phyloP scores from a whole-genome alignment of 2,888 invertebrate species.

The Clivina fossor region DNA sequence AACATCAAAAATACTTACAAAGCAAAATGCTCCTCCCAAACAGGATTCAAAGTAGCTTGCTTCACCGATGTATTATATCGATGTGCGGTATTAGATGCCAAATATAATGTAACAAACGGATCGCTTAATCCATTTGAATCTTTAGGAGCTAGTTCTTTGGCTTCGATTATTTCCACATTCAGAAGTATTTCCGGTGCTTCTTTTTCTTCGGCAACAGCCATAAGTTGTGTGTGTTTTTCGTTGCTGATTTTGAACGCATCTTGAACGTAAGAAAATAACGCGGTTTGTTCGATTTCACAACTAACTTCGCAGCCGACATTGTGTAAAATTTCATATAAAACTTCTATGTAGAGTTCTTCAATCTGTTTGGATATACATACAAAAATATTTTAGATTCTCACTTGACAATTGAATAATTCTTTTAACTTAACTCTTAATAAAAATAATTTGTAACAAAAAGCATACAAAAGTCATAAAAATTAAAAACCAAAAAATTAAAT shows the following conservation, averaged over 20 bases:
- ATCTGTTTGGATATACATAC: constrained; percentile 71
- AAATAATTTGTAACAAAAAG: no score
- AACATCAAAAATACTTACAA: constrained; percentile 68
- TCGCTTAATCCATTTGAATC: constrained; percentile 94
- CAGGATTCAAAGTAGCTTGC: constrained; percentile 82
- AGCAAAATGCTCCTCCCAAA: constrained; percentile 97
- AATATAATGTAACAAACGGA: constrained; percentile 92
- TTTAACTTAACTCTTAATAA: no score
- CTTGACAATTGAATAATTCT: no score
- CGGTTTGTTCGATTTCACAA: constrained; percentile 68
- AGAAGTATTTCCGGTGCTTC: constrained; percentile 82
- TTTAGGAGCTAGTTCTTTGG: constrained; percentile 80
- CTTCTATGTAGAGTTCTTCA: constrained; percentile 83
- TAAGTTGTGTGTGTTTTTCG: constrained; percentile 71
- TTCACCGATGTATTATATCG: constrained; percentile 92
- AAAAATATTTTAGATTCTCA: no score
- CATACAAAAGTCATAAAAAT: no score
- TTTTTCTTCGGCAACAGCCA: constrained; percentile 72
- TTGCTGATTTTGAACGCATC: constrained; percentile 79
- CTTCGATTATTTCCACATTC: constrained; percentile 84
- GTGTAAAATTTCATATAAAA: constrained; percentile 80
- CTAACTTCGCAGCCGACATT: constrained; percentile 79
- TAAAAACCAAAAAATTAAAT: no score
- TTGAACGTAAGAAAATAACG: constrained; percentile 74
- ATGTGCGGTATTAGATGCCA: constrained; percentile 74